A percentile compares a stretch with the other conserved stretches of the same genome.
phyloP scores from a whole-genome alignment of 2,113 vertebrate genomes.

The Dipodomys spectabilis region DNA sequence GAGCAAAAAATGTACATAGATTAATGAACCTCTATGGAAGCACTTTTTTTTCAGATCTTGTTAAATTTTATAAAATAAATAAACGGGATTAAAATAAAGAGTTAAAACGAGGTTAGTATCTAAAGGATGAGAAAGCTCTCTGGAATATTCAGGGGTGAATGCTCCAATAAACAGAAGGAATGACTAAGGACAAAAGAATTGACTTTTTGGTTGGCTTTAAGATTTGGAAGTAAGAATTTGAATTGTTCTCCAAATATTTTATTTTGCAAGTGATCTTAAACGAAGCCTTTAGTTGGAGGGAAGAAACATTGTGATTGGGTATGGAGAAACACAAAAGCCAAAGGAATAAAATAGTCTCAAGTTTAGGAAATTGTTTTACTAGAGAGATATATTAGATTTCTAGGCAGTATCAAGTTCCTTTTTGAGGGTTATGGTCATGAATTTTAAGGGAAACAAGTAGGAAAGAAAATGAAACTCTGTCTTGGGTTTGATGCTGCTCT shows the following conservation, averaged over 20 bases:
- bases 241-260: not conserved
- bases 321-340: conserved; percentile 5
- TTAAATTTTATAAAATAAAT: not conserved
- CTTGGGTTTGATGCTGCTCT: conserved; percentile 49
- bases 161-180: not conserved
- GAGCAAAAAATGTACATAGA: not conserved
- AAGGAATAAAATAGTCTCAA: conserved; percentile 45
- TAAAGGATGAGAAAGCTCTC: not conserved
- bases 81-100: not conserved
- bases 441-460: conserved; percentile 69
- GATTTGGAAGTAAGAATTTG: not conserved
- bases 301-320: not conserved
- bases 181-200: not conserved
- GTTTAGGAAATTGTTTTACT: conserved; percentile 40
- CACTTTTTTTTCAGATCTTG: not conserved
- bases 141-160: not conserved
- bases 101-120: not conserved
- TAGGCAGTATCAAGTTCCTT: conserved; percentile 11
- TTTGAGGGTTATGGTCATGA: conserved; percentile 46
- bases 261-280: not conserved
- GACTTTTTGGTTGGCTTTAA: not conserved
- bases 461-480: conserved; percentile 57
- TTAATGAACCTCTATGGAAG: not conserved
- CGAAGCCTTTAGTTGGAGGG: not conserved
- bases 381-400: conserved; percentile 49